Evolutionary conservation across 37 sponge, comb jelly and placozoan species (phyloP).

Genomic region (Hormiphora californensis): DNA sequence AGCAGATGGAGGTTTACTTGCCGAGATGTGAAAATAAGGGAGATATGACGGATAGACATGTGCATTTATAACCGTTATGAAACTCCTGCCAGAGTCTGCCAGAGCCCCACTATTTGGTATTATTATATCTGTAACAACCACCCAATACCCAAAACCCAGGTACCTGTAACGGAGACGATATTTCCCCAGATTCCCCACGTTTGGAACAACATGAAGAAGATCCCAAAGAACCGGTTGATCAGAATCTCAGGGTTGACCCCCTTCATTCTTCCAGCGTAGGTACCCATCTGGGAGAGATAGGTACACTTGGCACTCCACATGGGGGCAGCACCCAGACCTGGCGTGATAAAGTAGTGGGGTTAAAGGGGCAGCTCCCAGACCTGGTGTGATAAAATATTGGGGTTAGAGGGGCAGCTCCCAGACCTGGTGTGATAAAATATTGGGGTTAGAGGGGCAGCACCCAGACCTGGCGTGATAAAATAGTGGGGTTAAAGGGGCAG

Average conservation of each 20-base stretch:
- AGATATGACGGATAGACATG: too few species aligned
- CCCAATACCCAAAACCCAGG: too few species aligned
- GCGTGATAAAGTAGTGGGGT: too few species aligned
- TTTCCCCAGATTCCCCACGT: slow-evolving; percentile 47
- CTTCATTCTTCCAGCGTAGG: slow-evolving; percentile 22
- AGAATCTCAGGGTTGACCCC: neutral
- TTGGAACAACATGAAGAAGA: slow-evolving; percentile 38
- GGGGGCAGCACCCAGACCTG: slow-evolving; percentile 21
- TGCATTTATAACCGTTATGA: too few species aligned
- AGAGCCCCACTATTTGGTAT: too few species aligned
- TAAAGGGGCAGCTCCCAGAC: slow-evolving; percentile 18
- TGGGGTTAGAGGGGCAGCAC: slow-evolving; percentile 15
- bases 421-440: too few species aligned
- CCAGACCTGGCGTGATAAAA: slow-evolving; percentile 12
- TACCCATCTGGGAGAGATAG: slow-evolving; percentile 30
- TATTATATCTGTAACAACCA: too few species aligned
- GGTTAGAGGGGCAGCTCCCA: slow-evolving; percentile 32
- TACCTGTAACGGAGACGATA: slow-evolving; percentile 31
- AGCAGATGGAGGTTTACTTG: too few species aligned
- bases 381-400: too few species aligned
- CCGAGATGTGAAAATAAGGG: too few species aligned
- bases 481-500: too few species aligned
- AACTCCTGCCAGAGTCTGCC: too few species aligned
- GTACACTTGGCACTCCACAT: slow-evolving; percentile 42
- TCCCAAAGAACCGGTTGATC: neutral